These are phyloP conservation scores for Rhizomys pruinosus DNA, from an alignment of 2,113 vertebrate genomes.

Conservation along the genomic window DNA sequence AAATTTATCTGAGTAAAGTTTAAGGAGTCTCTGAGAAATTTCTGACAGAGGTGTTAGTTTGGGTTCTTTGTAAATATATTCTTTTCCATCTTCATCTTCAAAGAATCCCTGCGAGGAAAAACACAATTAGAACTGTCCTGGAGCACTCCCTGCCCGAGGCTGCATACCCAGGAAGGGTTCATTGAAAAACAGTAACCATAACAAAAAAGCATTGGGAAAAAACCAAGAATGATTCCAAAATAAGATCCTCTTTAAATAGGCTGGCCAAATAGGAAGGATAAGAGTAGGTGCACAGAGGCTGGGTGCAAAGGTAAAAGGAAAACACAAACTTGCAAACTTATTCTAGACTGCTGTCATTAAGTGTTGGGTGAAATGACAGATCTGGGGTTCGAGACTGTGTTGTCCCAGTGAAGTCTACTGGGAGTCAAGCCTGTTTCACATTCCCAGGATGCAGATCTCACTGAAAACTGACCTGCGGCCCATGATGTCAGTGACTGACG, in stretches of 20 bases:
- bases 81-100: conserved; percentile 98
- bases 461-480: neutral
- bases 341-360: conserved; percentile 67
- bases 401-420: conserved; percentile 73
- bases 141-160: neutral
- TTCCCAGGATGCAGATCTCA: conserved; percentile 73
- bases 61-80: conserved; percentile 99
- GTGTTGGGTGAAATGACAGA: conserved; percentile 73
- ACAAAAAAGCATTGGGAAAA: conserved; percentile 66
- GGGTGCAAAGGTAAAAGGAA: conserved; percentile 76
- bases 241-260: conserved; percentile 69
- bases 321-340: conserved; percentile 65
- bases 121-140: conserved; percentile 57
- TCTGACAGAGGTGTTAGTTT: conserved; percentile 98
- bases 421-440: conserved; percentile 86
- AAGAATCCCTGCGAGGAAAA: conserved; percentile 92
- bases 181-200: neutral
- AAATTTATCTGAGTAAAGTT: conserved; percentile 99
- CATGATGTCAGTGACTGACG: neutral
- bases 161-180: conserved; percentile 9
- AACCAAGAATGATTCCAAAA: conserved; percentile 59
- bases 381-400: conserved; percentile 60
- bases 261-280: conserved; percentile 59
- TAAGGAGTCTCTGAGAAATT: conserved; percentile 97
- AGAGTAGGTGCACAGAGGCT: conserved; percentile 39